Evolutionary conservation across 2,797 vertebrate species (phyloP).

Genomic region (Aplochiton taeniatus): DNA sequence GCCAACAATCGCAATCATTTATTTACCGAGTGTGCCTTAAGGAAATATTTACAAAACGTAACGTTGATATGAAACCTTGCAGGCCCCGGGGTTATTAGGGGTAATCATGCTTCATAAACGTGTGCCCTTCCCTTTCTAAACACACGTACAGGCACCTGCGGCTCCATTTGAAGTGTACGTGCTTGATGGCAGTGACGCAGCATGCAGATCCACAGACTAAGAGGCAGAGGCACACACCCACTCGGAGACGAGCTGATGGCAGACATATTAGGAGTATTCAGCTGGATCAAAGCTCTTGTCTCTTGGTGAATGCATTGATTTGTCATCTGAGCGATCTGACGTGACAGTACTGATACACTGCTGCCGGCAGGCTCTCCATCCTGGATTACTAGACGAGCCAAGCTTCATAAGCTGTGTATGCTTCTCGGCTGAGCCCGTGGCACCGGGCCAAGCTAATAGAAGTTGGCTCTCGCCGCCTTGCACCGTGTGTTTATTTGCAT

Average conservation of each 20-base stretch:
- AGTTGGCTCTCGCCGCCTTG: slow-evolving; percentile 35
- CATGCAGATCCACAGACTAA: slow-evolving; percentile 62
- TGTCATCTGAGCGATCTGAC: slow-evolving; percentile 62
- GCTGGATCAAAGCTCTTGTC: slow-evolving; percentile 61
- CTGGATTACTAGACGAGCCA: slow-evolving; percentile 63
- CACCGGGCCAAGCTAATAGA: slow-evolving; percentile 55
- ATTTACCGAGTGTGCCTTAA: slow-evolving; percentile 55
- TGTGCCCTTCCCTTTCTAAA: slow-evolving; percentile 60
- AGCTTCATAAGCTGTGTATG: slow-evolving; percentile 46
- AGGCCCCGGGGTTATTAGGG: slow-evolving; percentile 63
- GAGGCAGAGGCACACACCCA: slow-evolving; percentile 60
- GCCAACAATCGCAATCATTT: slow-evolving; percentile 55
- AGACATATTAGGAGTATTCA: slow-evolving; percentile 47
- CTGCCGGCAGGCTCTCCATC: slow-evolving; percentile 57
- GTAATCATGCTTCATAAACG: slow-evolving; percentile 68
- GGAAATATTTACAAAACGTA: slow-evolving; percentile 69
- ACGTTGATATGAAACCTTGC: slow-evolving; percentile 61
- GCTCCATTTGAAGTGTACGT: slow-evolving; percentile 57
- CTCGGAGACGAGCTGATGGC: slow-evolving; percentile 53
- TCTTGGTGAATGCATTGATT: slow-evolving; percentile 62
- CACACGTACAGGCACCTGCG: slow-evolving; percentile 43
- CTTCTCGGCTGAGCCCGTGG: slow-evolving; percentile 36
- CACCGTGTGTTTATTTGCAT: slow-evolving; percentile 51
- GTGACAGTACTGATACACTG: slow-evolving; percentile 62
- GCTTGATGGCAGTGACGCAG: slow-evolving; percentile 52